Base-by-base conservation (phyloP, 1,140 invertebrate species). In the Bombus polaris region DNA sequence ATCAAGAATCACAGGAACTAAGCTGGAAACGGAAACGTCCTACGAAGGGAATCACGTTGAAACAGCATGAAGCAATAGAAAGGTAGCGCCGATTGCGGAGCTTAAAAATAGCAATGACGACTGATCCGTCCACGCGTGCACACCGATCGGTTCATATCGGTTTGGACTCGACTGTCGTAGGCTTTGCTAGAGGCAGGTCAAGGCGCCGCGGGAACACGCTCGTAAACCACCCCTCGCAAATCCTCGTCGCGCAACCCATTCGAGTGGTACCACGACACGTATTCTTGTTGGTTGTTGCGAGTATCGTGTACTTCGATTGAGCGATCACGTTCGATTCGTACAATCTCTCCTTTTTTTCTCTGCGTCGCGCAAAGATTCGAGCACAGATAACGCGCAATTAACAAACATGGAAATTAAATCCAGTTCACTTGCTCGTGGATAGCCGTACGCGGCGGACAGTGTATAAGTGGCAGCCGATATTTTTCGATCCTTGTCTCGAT, bases 61-160 rank as follows among this genome's bases (percentile, higher is more conserved):
- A 74, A 1, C 35, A 35, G 47, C 2, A 4, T 28, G 73, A 8
- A 32, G 83, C 25, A 72, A 73, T 79, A 85, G 83, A 85, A 85
- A 85, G 83, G 77, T 80, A 73, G 68, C 66, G 59, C 28, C 77
- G 77, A 66, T 79, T 28, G 62, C 77, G 18, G 3, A 32, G 83
- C 83, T 85, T 85, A 85, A 85, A 85, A 85, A 85, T 85, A 85
- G 83, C 76, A 80, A 85, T 85, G 83, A 85, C 83, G 83, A 73
- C 76, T 80, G 53, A 80, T 85, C 77, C 76, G 83, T 85, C 76
- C 76, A 80, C 83, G 83, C 83, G 83, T 62, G 47, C 39, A 65
- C 37, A 39, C 68, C 13, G 68, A 85, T 80, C 77, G 77, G 53
- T 71, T 80, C 72, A 59, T 66, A 66, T 83, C 83, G 70, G 66